Evolutionary conservation across 1,140 invertebrate genomes (phyloP), one percentile per base, ranked within the genome.

Genomic region (Palaemon carinicauda): DNA sequence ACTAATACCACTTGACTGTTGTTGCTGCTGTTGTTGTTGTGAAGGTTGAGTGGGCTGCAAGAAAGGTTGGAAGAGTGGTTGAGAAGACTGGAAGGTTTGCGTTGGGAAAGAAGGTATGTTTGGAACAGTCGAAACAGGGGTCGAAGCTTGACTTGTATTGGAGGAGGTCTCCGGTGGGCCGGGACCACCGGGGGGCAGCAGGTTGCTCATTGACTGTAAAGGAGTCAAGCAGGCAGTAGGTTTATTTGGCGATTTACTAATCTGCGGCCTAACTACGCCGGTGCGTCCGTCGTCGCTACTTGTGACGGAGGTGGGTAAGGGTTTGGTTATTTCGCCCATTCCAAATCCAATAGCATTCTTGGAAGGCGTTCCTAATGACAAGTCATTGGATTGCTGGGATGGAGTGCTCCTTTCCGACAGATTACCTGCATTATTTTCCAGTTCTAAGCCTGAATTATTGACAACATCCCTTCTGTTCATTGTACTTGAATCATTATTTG

Each of bases 51-150:
- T 24, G 7, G 69, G n/a, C 27, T 83, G 81, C 53, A 83, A 56
- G 31, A 83, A 83, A 17, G 81, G 81, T 17, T 83, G 81, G 53
- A 83, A 83, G 29, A 83, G 73, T 24, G 81, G 81, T n/a, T 83
- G 81, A 27, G 73, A 56, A 19, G 73, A 75, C 17, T 69, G 75
- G 29, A 31, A 51, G 17, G 80, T 41, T 53, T 82, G 80, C 27
- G 71, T 65, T 3, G 60, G 53, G 10, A 52, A 71, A 50, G 73
- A 82, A 15, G 80, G 51, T 33, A 41, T 27, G 17, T 53, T 56
- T 24, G 29, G 53, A 50, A 41, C 41, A 41, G 41, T 41, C 41
- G 54, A 24, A 0, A 60, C 31, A 15, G 41, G 51, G 9, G 50
- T 27, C 21, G 75, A 19, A 3, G 56, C 19, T 17, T 51, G 41